These are phyloP conservation scores for Apis florea DNA, from an alignment of 1,140 invertebrate species.

Conservation along the genomic window DNA sequence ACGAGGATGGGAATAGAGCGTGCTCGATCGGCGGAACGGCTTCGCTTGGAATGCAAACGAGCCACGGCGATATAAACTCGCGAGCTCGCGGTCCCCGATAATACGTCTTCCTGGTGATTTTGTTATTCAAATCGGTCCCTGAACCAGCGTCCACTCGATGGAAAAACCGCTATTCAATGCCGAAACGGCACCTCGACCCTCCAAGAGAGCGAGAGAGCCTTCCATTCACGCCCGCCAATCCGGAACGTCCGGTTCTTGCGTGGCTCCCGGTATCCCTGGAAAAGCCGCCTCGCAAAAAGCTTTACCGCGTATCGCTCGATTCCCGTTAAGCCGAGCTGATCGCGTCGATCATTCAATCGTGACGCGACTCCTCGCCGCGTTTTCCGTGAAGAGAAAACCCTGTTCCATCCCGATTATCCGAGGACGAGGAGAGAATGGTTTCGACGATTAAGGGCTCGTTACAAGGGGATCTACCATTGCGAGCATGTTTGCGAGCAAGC, in stretches of 20 bases:
- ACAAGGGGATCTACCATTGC: too few relatives aligned
- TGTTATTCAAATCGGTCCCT: constrained; percentile 72
- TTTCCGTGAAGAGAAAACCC: background rate
- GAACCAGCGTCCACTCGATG: constrained; percentile 33
- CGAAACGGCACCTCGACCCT: constrained; percentile 50
- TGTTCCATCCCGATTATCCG: background rate
- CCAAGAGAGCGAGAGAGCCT: background rate
- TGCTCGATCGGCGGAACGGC: constrained; percentile 9
- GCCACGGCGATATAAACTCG: constrained; percentile 55
- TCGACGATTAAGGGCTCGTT: too few relatives aligned
- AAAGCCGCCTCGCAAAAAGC: constrained; percentile 42
- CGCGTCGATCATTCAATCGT: background rate
- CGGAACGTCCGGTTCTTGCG: constrained; percentile 43
- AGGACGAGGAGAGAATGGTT: rapidly evolving
- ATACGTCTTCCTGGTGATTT: constrained; percentile 68
- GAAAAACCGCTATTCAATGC: constrained; percentile 60
- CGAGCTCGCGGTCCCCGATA: constrained; percentile 48
- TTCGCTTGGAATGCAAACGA: constrained; percentile 68
- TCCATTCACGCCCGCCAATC: constrained; percentile 55
- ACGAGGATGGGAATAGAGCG: constrained; percentile 44
- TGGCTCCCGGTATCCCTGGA: constrained; percentile 25
- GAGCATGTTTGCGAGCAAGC: too few relatives aligned
- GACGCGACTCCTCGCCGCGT: background rate
- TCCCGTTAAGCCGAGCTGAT: constrained; percentile 36
- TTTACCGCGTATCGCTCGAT: constrained; percentile 41